Conservation (phyloP, 1,140 invertebrate genomes). For the Zaprionus davidi region DNA sequence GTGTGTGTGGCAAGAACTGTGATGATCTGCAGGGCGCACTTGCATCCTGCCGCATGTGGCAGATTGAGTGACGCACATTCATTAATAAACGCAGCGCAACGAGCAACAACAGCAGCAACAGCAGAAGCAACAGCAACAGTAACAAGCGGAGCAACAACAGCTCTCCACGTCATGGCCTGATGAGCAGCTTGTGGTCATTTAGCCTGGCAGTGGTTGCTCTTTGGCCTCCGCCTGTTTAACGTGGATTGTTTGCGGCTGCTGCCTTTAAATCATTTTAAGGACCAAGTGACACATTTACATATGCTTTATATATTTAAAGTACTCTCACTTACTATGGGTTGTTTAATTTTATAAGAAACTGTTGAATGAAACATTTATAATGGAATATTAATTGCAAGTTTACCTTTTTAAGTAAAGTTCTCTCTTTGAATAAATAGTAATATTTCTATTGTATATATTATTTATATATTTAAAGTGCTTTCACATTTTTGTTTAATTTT, state of each 20-base stretch:
- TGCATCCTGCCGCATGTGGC: slow-evolving; percentile 54
- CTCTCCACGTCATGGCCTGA: slow-evolving; percentile 43
- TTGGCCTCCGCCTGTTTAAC: slow-evolving; percentile 40
- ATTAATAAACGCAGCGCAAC: slow-evolving; percentile 68
- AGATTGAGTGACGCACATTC: slow-evolving; percentile 61
- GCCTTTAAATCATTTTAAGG: slow-evolving; percentile 27
- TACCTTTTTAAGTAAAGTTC: no score
- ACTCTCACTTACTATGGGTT: neutral
- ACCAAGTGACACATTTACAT: neutral
- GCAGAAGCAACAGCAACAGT: slow-evolving; percentile 24
- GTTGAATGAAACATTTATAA: neutral
- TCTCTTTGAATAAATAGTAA: no score
- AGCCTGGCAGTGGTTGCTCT: slow-evolving; percentile 36
- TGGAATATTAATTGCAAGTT: no score
- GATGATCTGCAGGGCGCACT: slow-evolving; percentile 30
- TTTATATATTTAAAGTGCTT: no score
- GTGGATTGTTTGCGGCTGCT: slow-evolving; percentile 13
- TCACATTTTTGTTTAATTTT: no score
- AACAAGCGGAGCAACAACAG: slow-evolving; percentile 3
- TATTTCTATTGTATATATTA: no score
- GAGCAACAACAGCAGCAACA: slow-evolving; percentile 14
- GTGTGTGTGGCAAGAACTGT: neutral
- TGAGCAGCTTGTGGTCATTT: slow-evolving; percentile 69
- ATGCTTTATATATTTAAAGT: neutral
- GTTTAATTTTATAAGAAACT: neutral